Base-by-base conservation (phyloP, 30 jellyfish, hydroid and myxozoan genomes). In the Turritopsis dohrnii region DNA sequence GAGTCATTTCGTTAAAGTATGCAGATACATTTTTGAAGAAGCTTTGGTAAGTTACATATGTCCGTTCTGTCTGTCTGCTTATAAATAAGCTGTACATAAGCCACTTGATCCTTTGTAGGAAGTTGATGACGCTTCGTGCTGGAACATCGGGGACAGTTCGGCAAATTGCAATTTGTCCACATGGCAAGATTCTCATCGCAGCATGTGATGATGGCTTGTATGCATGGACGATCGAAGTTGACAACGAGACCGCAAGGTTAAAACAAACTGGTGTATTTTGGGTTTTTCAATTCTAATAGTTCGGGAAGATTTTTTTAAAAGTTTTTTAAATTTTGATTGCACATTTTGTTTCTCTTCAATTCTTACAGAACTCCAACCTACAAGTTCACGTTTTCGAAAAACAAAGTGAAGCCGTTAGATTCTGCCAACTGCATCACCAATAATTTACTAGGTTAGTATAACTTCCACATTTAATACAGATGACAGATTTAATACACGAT, bases 131-230 rank as follows among this genome's bases (percentile, higher is more conserved):
- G 1, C 74, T 92, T 79, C 87, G 84, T 60, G 96, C 96, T 19
- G 88, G 97, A 54, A 76, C 88, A 27, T 69, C 77, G 22, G 77
- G 87, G 54, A 80, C 87, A 52, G 79, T 80, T 1, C 84, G 99
- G 28, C 97, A 94, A 31, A 87, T 94, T 66, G 94, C 96, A 17
- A 86, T 89, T 17, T 31, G 83, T 25, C 99, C 99, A 52, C 96
- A 89, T 77, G 99, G 99, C 8, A 84, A 86, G 28, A 74, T 83
- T 24, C 75, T 94, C 22, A 88, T 94, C 19, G 99, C 97, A 24
- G 93, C 97, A 7, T 86, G 97, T 52, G 99, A 94, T 81, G 99
- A 94, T 83, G 99, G 99, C 22, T 84, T 96, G 65, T 87, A 89
- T 75, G 97, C 88, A 22, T 94, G 99, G 99, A 89, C 85, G 72